Evolutionary conservation across 2,797 vertebrate genomes (phyloP), one percentile per base, ranked within the genome.

Genomic region (Gymnopithys bicolor): DNA sequence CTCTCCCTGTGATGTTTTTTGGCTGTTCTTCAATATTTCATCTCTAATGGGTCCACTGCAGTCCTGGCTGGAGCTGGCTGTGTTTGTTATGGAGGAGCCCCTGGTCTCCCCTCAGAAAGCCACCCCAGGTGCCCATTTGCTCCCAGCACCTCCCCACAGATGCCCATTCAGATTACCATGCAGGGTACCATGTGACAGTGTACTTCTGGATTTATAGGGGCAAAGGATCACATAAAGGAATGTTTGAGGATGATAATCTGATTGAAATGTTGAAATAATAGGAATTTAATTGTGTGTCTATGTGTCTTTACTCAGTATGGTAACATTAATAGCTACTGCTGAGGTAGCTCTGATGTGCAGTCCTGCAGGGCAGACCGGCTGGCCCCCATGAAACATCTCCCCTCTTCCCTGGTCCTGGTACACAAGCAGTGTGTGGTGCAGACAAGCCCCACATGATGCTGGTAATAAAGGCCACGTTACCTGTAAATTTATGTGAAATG

Each of bases 331-430:
- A 53, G 28, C 16, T 45, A 4, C 12, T 2, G 8, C 45, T 53
- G 62, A 64, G 27, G 24, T 6, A 7, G 16, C 0, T 1, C 8
- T 24, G 37, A 19, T 70, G 27, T 0, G 0, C 17, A 12, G 14
- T 49, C n/a, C 55, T 55, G 66, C 25, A 45, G 76, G 66, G 43
- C 18, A 81, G 48, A 25, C 19, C 25, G 6, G 30, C 32, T 81
- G 27, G 18, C 19, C 24, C 39, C 75, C 78, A 45, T 0, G 0
- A 32, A 78, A 33, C 21, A 24, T 23, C 6, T 23, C 6, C 11
- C 80, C 25, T 63, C 45, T 37, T 64, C 30, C 27, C 13, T 12
- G 16, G 8, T 28, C 52, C 37, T 73, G 55, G 30, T 1, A 1
- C 5, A 22, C 0, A 0, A 19, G 16, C 2, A 8, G 16, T 8